Evolutionary conservation across 2,797 vertebrate genomes (phyloP).

Genomic region (Naso thynnoides): DNA sequence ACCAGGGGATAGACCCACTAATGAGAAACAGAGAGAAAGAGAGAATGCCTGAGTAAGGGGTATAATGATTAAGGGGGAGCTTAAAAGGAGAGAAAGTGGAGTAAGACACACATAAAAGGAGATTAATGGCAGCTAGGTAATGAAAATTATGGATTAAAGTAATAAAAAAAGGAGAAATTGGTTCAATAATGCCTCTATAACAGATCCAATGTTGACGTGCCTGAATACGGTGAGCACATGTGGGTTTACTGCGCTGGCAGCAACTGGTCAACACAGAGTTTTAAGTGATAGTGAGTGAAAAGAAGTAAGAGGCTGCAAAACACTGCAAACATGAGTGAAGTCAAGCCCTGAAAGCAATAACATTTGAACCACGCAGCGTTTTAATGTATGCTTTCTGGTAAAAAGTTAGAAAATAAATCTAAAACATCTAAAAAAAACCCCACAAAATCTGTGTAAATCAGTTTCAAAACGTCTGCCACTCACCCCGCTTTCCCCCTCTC

Average conservation of each 20-base stretch:
- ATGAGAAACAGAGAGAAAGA: constrained; percentile 61
- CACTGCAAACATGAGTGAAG: not conserved
- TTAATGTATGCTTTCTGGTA: not conserved
- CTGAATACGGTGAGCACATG: not conserved
- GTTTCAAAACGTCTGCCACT: constrained; percentile 26
- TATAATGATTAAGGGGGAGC: not conserved
- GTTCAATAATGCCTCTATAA: not conserved
- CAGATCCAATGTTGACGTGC: not conserved
- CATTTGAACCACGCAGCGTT: not conserved
- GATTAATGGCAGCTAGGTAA: constrained; percentile 10
- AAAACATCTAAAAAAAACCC: too few species aligned
- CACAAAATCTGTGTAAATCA: not conserved
- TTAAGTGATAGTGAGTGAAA: constrained; percentile 13
- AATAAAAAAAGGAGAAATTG: not conserved
- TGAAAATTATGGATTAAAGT: not conserved
- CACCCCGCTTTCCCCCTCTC: constrained; percentile 59
- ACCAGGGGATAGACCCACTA: constrained; percentile 53
- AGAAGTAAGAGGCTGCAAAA: not conserved
- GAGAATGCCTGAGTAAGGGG: constrained; percentile 15
- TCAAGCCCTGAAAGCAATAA: not conserved
- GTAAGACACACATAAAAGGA: not conserved
- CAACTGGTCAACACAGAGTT: constrained; percentile 13
- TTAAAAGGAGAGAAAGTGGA: not conserved
- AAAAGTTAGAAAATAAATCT: not conserved
- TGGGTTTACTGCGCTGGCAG: not conserved